Conservation (phyloP, 2,797 vertebrate genomes). For the Acomys russatus region DNA sequence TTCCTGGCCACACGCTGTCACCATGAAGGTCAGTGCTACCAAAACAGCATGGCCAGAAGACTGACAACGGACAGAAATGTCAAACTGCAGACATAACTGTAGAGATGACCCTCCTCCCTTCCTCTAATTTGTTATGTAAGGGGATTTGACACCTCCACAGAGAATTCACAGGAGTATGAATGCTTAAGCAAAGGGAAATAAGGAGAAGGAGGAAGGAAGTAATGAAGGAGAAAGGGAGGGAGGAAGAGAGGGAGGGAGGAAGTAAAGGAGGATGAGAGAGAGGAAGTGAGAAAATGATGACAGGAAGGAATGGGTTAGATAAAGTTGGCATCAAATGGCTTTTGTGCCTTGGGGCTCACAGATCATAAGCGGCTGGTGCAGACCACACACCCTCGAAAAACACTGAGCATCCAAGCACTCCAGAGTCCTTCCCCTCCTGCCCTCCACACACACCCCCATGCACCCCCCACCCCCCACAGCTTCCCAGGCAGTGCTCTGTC, state of each 20-base stretch:
- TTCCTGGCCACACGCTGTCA: background rate
- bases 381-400: background rate
- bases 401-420: too few species aligned
- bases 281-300: background rate
- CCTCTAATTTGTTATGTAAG: background rate
- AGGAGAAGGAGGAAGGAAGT: background rate
- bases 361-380: accelerated
- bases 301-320: too few species aligned
- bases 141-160: background rate
- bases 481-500: background rate
- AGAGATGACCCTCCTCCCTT: background rate
- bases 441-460: too few species aligned
- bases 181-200: background rate
- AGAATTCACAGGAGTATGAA: background rate
- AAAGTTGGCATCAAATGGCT: background rate
- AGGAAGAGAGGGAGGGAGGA: background rate
- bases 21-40: background rate
- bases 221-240: background rate
- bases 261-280: background rate
- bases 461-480: background rate
- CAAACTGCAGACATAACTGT: background rate
- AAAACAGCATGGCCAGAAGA: background rate
- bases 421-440: background rate
- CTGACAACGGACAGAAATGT: too few species aligned
- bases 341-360: background rate